Percentiles rank a stretch among this genome's conserved stretches.
Conservation (phyloP, 2,888 invertebrate genomes). For the Eupithecia subumbrata region DNA sequence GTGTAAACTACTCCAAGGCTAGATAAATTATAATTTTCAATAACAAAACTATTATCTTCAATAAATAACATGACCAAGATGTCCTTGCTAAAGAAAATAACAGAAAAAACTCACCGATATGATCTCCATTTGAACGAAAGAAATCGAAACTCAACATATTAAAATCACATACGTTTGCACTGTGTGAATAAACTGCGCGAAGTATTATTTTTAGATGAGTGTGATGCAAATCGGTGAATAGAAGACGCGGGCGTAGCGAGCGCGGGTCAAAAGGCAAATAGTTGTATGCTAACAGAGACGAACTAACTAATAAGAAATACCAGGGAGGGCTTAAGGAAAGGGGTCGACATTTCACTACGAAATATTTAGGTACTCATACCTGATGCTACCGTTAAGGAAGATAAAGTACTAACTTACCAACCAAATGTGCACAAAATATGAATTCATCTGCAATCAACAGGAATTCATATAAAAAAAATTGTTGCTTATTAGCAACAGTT, state of each 20-base stretch:
- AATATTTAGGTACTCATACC: background rate
- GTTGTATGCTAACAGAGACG: conserved; percentile 45
- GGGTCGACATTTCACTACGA: background rate
- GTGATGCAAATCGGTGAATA: conserved; percentile 39
- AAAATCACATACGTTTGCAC: conserved; percentile 18
- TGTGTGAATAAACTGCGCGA: conserved; percentile 18
- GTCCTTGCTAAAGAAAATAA: background rate
- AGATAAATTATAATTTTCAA: conserved; percentile 8
- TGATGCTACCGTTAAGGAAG: background rate
- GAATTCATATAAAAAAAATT: background rate
- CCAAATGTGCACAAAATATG: background rate
- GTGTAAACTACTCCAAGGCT: conserved; percentile 17
- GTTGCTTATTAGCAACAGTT: background rate
- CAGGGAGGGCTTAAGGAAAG: conserved; percentile 35
- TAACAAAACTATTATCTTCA: conserved; percentile 16
- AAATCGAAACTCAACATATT: conserved; percentile 24
- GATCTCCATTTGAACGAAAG: conserved; percentile 28
- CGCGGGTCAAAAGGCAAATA: conserved; percentile 50
- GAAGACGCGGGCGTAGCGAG: conserved; percentile 38
- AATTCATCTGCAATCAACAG: background rate
- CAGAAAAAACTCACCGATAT: conserved; percentile 21
- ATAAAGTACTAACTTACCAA: background rate
- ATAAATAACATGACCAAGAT: conserved; percentile 5
- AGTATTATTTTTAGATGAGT: conserved; percentile 40
- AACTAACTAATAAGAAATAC: conserved; percentile 39